Base-by-base conservation (phyloP, 2,113 vertebrate genomes). In the Callopanchax toddi region DNA sequence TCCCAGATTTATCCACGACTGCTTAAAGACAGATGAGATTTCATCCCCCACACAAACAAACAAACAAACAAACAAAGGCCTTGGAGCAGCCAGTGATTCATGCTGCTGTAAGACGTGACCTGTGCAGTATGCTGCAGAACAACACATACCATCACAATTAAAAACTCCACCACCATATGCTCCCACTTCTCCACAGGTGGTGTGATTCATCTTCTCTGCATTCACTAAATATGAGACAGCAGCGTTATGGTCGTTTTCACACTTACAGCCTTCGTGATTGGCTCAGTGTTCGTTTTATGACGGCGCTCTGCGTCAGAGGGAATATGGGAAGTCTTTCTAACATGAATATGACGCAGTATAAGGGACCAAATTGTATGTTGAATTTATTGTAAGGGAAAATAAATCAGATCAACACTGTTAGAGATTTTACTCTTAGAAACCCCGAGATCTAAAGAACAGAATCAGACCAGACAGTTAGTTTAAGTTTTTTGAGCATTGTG, bases 171-270 rank as follows among this genome's bases (percentile, higher is more conserved):
- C 25, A 5, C 13, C 48, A 43, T 58, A 49, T 51, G 67, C 40
- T 64, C 51, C 32, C 22, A 15, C 37, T 60, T 29, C 55, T 40
- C 48, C 42, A 51, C 44, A 49, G 46, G 13, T 56, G 44, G 36
- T 7, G 13, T 22, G 50, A 52, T 59, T 67, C 45, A 26, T 56
- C 39, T 73, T 54, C 46, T 78, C 70, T 60, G 50, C 67, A 66
- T 73, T 73, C 32, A 37, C 36, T 1, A 25, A 51, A 68, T 32
- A 9, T 20, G 16, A 54, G 34, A 29, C 26, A 4, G 45, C 26
- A n/a, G 56, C 45, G 62, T 75, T 64, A 77, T 32, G 39, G 61
- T 62, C 71, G 18, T 2, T 40, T 37, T 76, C 58, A 62, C 11
- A 44, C 79, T 76, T 62, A 74, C 46, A 40, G 42, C 26, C 51